These are phyloP conservation scores for Cabera pusaria DNA, from an alignment of 2,888 invertebrate genomes.

Conservation along the genomic window DNA sequence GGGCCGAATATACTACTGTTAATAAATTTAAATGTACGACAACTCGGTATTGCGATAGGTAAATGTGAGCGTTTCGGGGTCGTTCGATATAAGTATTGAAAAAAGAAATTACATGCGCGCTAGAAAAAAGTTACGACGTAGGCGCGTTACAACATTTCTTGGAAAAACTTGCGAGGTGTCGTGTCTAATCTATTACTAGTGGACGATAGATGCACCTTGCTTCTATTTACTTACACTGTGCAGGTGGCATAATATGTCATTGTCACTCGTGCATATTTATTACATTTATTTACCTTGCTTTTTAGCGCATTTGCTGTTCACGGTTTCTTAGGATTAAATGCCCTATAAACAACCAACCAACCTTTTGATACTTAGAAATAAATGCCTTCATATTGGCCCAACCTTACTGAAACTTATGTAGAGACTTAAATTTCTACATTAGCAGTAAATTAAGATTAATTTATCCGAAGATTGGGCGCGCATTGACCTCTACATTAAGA, in stretches of 20 bases:
- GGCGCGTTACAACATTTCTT: slow-evolving; percentile 34
- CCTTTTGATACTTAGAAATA: too few relatives aligned
- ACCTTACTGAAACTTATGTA: too few relatives aligned
- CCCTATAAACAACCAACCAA: too few relatives aligned
- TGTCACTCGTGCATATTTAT: too few relatives aligned
- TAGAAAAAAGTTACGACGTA: slow-evolving; percentile 10
- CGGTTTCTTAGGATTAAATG: too few relatives aligned
- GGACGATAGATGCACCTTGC: slow-evolving; percentile 22
- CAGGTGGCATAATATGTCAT: slow-evolving; percentile 21
- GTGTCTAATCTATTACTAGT: slow-evolving; percentile 48
- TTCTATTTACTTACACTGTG: slow-evolving; percentile 28
- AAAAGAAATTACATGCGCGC: slow-evolving; percentile 12
- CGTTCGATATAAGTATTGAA: slow-evolving; percentile 34
- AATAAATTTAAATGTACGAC: slow-evolving; percentile 66
- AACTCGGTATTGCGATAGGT: slow-evolving; percentile 56
- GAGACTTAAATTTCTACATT: too few relatives aligned
- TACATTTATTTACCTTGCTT: too few relatives aligned
- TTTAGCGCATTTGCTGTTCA: too few relatives aligned
- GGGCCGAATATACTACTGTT: slow-evolving; percentile 56
- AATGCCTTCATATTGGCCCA: too few relatives aligned
- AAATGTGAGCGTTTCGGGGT: slow-evolving; percentile 58
- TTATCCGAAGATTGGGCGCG: too few relatives aligned
- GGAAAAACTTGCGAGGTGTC: slow-evolving; percentile 37
- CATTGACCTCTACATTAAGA: too few relatives aligned
- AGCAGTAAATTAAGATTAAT: too few relatives aligned